Conservation (phyloP, 2,113 vertebrate genomes). For the Diphyllodes magnificus region DNA sequence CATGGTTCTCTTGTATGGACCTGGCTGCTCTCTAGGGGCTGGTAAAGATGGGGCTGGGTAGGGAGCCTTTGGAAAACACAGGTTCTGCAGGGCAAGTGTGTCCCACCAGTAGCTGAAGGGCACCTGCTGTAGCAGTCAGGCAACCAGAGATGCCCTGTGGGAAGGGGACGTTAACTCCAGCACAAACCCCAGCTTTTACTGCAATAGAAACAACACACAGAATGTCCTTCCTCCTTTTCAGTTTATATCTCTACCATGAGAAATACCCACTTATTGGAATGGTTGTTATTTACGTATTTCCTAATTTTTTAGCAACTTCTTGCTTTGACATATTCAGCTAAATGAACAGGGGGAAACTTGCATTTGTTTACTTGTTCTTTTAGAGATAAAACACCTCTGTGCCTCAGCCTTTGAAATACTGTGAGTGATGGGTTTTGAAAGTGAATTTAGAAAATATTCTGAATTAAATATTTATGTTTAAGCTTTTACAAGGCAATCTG, state of each 20-base stretch:
- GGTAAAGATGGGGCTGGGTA: neutral
- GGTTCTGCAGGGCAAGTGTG: accelerated
- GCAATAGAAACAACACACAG: neutral
- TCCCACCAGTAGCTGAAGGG: neutral
- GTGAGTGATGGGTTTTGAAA: conserved; percentile 53
- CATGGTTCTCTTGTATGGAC: accelerated
- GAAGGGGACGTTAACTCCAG: neutral
- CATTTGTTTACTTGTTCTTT: conserved; percentile 57
- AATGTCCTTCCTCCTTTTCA: neutral
- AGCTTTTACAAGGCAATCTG: conserved; percentile 53
- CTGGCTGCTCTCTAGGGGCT: neutral
- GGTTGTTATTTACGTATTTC: neutral
- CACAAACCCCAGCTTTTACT: neutral
- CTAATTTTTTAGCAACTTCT: conserved; percentile 25
- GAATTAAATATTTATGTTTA: conserved; percentile 68
- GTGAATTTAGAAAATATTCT: conserved; percentile 54
- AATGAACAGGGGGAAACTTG: conserved; percentile 39
- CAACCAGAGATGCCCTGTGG: neutral
- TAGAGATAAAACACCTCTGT: conserved; percentile 57
- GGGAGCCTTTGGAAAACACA: neutral
- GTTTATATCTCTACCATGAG: neutral
- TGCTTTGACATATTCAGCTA: conserved; percentile 38
- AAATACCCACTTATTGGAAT: neutral
- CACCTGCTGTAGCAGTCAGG: neutral
- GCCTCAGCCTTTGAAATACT: conserved; percentile 56